phyloP scores from a whole-genome alignment of 1,140 invertebrate genomes.

The Leptinotarsa undecemlineata region DNA sequence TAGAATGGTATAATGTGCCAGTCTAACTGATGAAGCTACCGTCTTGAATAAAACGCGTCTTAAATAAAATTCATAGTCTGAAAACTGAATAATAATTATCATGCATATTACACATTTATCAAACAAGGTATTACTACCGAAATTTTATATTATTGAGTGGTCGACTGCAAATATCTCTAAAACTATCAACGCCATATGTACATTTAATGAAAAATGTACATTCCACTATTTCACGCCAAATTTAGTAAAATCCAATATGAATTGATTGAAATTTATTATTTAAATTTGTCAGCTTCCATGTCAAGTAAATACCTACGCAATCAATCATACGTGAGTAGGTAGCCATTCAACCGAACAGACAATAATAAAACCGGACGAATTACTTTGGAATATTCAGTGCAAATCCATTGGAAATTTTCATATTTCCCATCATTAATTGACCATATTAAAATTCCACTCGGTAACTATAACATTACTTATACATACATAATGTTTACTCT shows the following conservation, averaged over 20 bases:
- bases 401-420: conserved; percentile 3
- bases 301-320: conserved; percentile 14
- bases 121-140: too few relatives aligned
- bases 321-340: conserved; percentile 19
- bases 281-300: conserved; percentile 20
- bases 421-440: conserved; percentile 1
- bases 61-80: too few relatives aligned
- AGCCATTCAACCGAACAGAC: neutral
- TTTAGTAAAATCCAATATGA: conserved; percentile 2
- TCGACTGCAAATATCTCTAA: too few relatives aligned
- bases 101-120: too few relatives aligned
- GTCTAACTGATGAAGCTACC: too few relatives aligned
- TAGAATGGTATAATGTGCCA: too few relatives aligned
- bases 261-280: conserved; percentile 21
- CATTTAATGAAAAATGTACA: neutral
- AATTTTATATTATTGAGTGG: too few relatives aligned
- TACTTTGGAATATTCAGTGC: neutral
- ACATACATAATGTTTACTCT: conserved; percentile 8
- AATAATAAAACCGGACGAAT: conserved; percentile 16
- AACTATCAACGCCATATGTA: neutral
- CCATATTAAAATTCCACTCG: neutral
- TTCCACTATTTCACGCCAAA: neutral
- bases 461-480: neutral
- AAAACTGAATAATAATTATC: too few relatives aligned
- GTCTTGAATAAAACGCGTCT: too few relatives aligned